These are phyloP conservation scores for Cyanistes caeruleus DNA, from an alignment of 2,113 vertebrate genomes.

Conservation along the genomic window DNA sequence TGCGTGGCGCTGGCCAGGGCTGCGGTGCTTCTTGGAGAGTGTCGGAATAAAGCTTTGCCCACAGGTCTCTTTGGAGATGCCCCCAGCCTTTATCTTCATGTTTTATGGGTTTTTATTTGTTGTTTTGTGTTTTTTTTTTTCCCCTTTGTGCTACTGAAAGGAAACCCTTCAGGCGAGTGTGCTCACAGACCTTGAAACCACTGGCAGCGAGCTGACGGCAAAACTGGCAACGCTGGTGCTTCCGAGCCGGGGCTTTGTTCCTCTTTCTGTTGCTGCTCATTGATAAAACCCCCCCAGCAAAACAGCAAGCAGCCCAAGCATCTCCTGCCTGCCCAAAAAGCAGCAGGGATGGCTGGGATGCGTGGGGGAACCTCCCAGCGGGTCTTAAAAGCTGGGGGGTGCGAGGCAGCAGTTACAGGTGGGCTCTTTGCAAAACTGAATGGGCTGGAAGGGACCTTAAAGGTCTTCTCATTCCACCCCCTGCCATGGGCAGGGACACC, in stretches of 20 bases:
- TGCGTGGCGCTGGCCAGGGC: not conserved
- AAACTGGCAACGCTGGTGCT: not conserved
- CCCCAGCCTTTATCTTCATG: not conserved
- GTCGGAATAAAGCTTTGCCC: not conserved
- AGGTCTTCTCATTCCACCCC: not conserved
- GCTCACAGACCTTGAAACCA: not conserved
- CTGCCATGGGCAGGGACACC: not conserved
- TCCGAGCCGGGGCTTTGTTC: conserved; percentile 28
- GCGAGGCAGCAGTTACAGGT: not conserved
- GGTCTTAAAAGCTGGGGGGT: not conserved
- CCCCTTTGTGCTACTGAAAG: not conserved
- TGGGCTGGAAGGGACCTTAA: not conserved
- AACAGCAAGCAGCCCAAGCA: not conserved
- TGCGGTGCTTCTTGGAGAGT: not conserved
- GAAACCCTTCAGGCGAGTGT: not conserved
- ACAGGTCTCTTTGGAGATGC: not conserved
- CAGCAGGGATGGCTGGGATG: not conserved
- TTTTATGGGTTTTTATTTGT: not conserved
- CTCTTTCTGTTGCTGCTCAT: not conserved
- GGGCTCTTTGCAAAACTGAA: not conserved
- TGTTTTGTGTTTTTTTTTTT: not conserved
- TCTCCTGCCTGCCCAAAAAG: not conserved
- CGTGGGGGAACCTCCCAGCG: not conserved
- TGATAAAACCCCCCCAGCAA: not conserved
- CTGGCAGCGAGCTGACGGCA: not conserved